Evolutionary conservation across 2,888 invertebrate genomes (phyloP).

Genomic region (Cancer borealis): DNA sequence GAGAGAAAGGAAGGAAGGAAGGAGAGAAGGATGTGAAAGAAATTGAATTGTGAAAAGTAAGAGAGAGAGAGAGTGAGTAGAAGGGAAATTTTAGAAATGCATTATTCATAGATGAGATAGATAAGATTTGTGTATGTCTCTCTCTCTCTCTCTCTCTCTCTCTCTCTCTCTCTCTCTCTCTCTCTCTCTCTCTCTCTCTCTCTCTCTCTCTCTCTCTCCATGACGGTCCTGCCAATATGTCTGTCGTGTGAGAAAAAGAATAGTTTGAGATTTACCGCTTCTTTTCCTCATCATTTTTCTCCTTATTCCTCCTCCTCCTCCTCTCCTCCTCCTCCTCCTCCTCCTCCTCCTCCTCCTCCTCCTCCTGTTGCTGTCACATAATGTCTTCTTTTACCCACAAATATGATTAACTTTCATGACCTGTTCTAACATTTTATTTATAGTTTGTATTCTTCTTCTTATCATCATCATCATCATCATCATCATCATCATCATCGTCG

Average conservation of each 20-base stretch:
- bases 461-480: too few relatives aligned
- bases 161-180: constrained; percentile 11
- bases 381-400: neutral
- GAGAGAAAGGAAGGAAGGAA: neutral
- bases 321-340: neutral
- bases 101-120: neutral
- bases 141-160: constrained; percentile 8
- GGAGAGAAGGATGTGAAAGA: neutral
- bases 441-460: too few relatives aligned
- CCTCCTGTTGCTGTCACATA: neutral
- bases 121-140: neutral
- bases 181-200: constrained; percentile 11
- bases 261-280: neutral
- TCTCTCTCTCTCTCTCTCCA: neutral
- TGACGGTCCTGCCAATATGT: constrained; percentile 12
- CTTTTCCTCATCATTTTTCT: constrained; percentile 20
- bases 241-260: neutral
- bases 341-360: neutral
- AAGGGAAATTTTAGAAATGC: neutral
- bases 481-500: too few relatives aligned
- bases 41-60: neutral
- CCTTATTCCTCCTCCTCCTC: neutral
- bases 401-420: neutral
- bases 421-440: neutral
- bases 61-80: neutral